phyloP scores from a whole-genome alignment of 2,113 vertebrate species.

The Thomomys bottae region DNA sequence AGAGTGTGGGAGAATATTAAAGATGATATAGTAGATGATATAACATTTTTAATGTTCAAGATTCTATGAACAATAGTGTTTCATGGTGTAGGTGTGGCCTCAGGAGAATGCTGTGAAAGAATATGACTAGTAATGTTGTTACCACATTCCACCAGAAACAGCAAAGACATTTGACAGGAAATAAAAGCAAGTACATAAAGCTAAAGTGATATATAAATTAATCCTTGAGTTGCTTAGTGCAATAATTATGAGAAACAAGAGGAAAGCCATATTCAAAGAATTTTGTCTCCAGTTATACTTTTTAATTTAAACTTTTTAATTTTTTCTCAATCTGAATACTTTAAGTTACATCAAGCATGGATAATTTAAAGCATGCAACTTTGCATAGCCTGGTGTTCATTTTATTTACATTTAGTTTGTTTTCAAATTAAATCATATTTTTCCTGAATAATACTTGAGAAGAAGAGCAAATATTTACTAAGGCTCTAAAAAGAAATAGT shows the following conservation, averaged over 20 bases:
- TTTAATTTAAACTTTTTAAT: constrained; percentile 43
- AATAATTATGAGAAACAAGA: background rate
- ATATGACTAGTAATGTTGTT: background rate
- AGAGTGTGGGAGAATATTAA: constrained; percentile 5
- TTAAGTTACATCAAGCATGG: constrained; percentile 14
- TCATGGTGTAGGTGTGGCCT: background rate
- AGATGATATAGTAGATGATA: background rate
- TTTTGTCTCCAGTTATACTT: constrained; percentile 17
- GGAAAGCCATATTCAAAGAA: background rate
- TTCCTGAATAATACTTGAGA: constrained; percentile 18
- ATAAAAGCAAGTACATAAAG: constrained; percentile 37
- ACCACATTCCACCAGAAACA: background rate
- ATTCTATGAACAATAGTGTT: background rate
- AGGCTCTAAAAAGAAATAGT: constrained; percentile 20
- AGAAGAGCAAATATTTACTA: constrained; percentile 4
- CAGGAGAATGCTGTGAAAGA: background rate
- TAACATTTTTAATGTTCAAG: background rate
- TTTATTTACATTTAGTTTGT: constrained; percentile 44
- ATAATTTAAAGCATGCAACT: constrained; percentile 31
- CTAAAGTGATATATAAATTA: constrained; percentile 34
- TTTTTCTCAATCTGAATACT: constrained; percentile 13
- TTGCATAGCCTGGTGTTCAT: background rate
- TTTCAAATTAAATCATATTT: background rate
- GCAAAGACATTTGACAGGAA: background rate
- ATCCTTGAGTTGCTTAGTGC: background rate